Percentiles rank a stretch among this genome's conserved stretches.
Conservation (phyloP, 2,888 invertebrate species). For the Drosophila birchii region DNA sequence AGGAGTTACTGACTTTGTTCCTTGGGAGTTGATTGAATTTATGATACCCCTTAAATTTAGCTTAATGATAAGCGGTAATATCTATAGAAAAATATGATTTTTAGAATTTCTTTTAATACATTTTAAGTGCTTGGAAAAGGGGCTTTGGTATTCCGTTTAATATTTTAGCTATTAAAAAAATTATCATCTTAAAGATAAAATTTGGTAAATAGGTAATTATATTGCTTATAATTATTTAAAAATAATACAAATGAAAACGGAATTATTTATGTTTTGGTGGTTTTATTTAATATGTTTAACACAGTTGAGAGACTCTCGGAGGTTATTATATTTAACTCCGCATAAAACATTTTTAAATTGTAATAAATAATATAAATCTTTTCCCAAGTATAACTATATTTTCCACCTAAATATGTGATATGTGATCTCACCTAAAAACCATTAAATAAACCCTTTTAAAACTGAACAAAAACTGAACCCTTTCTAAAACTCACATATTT, state of each 20-base stretch:
- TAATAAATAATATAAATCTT: neutral
- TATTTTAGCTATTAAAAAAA: too few relatives aligned
- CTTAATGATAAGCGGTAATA: too few relatives aligned
- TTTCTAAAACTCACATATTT: neutral
- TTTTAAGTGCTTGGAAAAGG: too few relatives aligned
- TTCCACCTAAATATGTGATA: neutral
- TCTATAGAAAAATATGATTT: neutral
- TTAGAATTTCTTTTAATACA: neutral
- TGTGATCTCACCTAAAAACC: too few relatives aligned
- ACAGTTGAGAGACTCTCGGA: too few relatives aligned
- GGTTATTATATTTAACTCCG: neutral
- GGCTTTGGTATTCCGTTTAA: too few relatives aligned
- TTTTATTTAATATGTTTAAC: neutral
- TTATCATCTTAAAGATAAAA: too few relatives aligned
- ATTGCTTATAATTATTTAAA: neutral
- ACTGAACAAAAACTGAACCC: neutral
- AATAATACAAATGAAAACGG: too few relatives aligned
- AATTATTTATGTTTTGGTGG: neutral
- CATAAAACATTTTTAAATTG: too few relatives aligned
- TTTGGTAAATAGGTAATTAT: neutral
- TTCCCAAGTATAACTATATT: neutral
- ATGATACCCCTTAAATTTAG: neutral
- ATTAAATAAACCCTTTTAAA: neutral
- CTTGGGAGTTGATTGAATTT: fast-evolving
- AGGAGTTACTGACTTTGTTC: conserved; percentile 8